phyloP scores from a whole-genome alignment of 1,140 invertebrate genomes.

The Drosophila parvula region DNA sequence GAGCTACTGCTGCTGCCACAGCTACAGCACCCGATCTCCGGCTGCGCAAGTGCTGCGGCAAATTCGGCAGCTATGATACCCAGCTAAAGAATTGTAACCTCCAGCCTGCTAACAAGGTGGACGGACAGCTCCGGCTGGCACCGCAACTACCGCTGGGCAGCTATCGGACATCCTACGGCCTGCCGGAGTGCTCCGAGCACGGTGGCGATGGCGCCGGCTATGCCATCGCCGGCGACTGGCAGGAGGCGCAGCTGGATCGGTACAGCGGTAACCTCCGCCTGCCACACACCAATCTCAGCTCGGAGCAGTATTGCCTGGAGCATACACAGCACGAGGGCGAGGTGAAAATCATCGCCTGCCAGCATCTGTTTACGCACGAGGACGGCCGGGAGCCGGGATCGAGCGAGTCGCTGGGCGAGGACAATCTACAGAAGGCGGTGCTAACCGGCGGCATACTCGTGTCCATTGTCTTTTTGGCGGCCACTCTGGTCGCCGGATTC shows the following conservation, averaged over 20 bases:
- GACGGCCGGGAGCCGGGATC: neutral
- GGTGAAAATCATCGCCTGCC: conserved; percentile 87
- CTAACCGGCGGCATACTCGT: conserved; percentile 91
- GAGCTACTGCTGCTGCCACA: neutral
- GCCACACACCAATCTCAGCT: conserved; percentile 50
- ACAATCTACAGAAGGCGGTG: conserved; percentile 87
- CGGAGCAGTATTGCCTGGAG: conserved; percentile 76
- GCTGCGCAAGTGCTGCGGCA: conserved; percentile 87
- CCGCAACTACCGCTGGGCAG: conserved; percentile 45
- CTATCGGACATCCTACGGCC: conserved; percentile 70
- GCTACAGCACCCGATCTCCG: conserved; percentile 42
- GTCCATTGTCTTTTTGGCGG: conserved; percentile 90
- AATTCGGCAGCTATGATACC: conserved; percentile 86
- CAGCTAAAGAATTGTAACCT: conserved; percentile 84
- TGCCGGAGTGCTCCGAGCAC: conserved; percentile 84
- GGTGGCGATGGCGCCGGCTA: conserved; percentile 67
- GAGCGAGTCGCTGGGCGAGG: conserved; percentile 35
- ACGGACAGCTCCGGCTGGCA: conserved; percentile 38
- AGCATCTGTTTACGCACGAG: conserved; percentile 84
- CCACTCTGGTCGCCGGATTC: conserved; percentile 90
- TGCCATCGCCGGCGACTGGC: conserved; percentile 85
- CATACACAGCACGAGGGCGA: conserved; percentile 71
- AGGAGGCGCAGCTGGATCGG: conserved; percentile 70
- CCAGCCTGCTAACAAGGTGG: conserved; percentile 1
- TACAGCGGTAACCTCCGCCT: conserved; percentile 50